Percentiles rank a stretch among this genome's conserved stretches.
phyloP scores from a whole-genome alignment of 2,888 invertebrate species.

The Horisme vitalbata region DNA sequence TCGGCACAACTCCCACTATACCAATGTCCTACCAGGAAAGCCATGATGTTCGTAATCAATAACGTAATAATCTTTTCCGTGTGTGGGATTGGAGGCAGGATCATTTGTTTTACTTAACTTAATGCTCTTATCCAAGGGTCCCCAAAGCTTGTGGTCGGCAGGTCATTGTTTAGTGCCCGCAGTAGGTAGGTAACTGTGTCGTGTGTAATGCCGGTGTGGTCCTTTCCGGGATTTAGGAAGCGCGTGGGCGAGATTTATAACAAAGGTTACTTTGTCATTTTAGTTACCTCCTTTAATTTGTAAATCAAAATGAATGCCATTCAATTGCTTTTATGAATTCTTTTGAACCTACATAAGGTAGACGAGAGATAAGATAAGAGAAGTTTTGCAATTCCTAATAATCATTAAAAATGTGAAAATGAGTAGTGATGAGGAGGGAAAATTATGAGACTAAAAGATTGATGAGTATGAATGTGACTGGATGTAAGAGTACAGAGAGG shows the following conservation, averaged over 20 bases:
- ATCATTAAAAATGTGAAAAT: too few relatives aligned
- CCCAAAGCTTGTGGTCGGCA: conserved; percentile 26
- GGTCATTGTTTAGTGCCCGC: conserved; percentile 16
- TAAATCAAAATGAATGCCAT: conserved; percentile 8
- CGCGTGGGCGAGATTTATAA: conserved; percentile 42
- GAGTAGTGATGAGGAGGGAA: too few relatives aligned
- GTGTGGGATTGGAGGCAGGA: conserved; percentile 50
- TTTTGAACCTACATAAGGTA: not conserved
- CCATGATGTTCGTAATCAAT: conserved; percentile 50
- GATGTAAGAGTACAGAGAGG: too few relatives aligned
- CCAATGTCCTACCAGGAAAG: conserved; percentile 22
- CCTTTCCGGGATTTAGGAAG: conserved; percentile 51
- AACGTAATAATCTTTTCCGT: conserved; percentile 56
- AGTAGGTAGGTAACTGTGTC: too few relatives aligned
- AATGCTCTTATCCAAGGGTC: conserved; percentile 57
- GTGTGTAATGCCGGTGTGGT: conserved; percentile 33
- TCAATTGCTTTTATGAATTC: conserved; percentile 7
- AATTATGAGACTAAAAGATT: too few relatives aligned
- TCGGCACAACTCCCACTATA: conserved; percentile 6
- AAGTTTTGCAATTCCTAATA: too few relatives aligned
- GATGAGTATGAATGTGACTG: too few relatives aligned
- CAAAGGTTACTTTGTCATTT: conserved; percentile 31
- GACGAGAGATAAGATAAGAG: too few relatives aligned
- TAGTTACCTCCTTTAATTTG: conserved; percentile 26
- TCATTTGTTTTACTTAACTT: conserved; percentile 73